These are phyloP conservation scores for Lagenorhynchus albirostris DNA, from an alignment of 2,113 vertebrate species.

Conservation along the genomic window DNA sequence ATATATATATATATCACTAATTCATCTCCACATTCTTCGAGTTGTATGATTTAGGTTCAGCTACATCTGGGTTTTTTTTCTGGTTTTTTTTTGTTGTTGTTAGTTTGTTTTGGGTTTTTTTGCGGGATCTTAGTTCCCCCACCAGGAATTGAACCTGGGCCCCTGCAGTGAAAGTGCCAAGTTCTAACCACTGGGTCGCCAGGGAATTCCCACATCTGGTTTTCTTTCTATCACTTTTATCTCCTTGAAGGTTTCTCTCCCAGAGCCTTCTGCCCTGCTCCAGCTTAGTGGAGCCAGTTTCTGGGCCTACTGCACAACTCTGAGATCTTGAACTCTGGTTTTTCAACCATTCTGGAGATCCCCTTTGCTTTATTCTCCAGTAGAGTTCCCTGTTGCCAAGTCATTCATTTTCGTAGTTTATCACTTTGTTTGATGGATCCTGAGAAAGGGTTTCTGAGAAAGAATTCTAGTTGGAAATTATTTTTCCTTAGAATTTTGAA, in stretches of 20 bases:
- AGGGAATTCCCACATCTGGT: background rate
- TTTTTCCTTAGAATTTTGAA: background rate
- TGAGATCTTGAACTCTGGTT: background rate
- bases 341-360: background rate
- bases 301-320: background rate
- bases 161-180: background rate
- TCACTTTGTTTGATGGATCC: background rate
- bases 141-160: background rate
- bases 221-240: background rate
- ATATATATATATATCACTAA: background rate
- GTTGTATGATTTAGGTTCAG: background rate
- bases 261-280: background rate
- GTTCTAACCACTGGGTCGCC: background rate
- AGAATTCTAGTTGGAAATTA: background rate
- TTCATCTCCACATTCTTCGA: background rate
- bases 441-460: background rate
- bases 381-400: background rate
- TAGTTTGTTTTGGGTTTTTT: no score
- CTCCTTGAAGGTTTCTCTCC: background rate
- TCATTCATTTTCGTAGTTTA: background rate
- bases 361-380: background rate
- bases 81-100: no score
- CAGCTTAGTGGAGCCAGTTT: background rate
- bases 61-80: background rate
- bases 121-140: background rate